Percentiles rank a stretch among this genome's conserved stretches.
Evolutionary conservation across 2,888 invertebrate species (phyloP).

Genomic region (Ochropacha duplaris): DNA sequence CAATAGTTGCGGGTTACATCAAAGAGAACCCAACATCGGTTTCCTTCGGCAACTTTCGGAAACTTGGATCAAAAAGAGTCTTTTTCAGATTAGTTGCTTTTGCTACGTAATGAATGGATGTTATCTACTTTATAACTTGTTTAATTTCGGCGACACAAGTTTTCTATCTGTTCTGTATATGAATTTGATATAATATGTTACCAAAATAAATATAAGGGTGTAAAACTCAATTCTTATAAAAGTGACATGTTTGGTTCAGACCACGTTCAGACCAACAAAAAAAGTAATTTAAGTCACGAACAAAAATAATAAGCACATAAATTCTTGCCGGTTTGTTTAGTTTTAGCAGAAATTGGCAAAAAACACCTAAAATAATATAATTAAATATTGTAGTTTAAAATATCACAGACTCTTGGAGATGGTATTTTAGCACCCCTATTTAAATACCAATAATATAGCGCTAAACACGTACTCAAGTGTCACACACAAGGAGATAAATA

Average conservation of each 20-base stretch:
- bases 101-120: conserved; percentile 52
- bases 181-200: too few species aligned
- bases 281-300: too few species aligned
- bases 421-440: background rate
- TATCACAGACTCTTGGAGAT: too few species aligned
- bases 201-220: too few species aligned
- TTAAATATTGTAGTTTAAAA: too few species aligned
- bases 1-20: conserved; percentile 62
- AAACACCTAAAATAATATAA: too few species aligned
- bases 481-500: conserved; percentile 20
- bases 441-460: background rate
- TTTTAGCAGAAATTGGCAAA: background rate
- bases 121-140: conserved; percentile 42
- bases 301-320: too few species aligned
- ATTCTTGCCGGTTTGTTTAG: too few species aligned
- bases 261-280: too few species aligned
- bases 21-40: conserved; percentile 48
- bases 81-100: conserved; percentile 56
- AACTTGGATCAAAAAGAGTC: conserved; percentile 51
- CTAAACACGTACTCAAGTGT: conserved; percentile 5
- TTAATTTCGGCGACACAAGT: conserved; percentile 28
- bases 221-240: too few species aligned
- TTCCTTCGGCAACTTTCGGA: conserved; percentile 46
- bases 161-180: too few species aligned
- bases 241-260: too few species aligned